Conservation (phyloP, 2,888 invertebrate genomes). For the Ferrisia virgata region DNA sequence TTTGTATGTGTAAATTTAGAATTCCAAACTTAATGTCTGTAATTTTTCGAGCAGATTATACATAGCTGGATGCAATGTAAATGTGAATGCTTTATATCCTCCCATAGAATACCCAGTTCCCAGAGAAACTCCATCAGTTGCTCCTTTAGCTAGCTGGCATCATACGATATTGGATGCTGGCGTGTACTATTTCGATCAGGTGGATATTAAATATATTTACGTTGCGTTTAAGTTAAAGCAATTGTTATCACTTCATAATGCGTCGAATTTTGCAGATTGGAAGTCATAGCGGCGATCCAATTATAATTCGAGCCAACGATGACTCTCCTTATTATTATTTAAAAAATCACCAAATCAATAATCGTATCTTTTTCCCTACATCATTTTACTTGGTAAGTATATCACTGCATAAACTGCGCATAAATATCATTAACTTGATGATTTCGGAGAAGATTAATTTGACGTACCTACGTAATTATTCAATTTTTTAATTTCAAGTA, state of each 20-base stretch:
- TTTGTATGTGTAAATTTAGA: background rate
- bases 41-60: slow-evolving; percentile 58
- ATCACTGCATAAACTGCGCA: no score
- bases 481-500: background rate
- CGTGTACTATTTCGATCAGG: background rate
- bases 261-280: background rate
- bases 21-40: background rate
- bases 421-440: no score
- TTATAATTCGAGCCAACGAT: background rate
- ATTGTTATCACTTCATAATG: background rate
- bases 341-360: background rate
- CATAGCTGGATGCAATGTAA: slow-evolving; percentile 70
- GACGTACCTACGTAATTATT: no score
- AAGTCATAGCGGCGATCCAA: background rate
- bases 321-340: slow-evolving; percentile 23
- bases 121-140: slow-evolving; percentile 77
- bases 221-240: no score
- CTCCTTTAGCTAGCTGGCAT: slow-evolving; percentile 81
- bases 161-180: slow-evolving; percentile 56
- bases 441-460: no score
- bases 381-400: slow-evolving; percentile 35
- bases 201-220: background rate
- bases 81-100: slow-evolving; percentile 73
- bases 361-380: background rate
- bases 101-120: slow-evolving; percentile 76